These are phyloP conservation scores for Argynnis bischoffii DNA, from an alignment of 2,888 invertebrate genomes.

Conservation along the genomic window DNA sequence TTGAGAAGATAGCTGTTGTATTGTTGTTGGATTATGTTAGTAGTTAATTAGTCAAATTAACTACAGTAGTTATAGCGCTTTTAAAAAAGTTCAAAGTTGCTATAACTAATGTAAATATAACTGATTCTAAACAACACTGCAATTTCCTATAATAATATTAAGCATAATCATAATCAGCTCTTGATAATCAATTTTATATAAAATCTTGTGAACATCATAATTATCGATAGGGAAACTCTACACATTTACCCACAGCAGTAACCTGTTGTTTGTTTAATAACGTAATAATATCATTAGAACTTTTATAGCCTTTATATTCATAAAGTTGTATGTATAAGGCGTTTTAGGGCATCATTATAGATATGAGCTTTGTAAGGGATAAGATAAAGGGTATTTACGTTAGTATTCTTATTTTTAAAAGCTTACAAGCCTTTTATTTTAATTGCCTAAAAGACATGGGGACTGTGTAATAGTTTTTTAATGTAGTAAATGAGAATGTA, in stretches of 20 bases:
- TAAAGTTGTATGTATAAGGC: constrained; percentile 52
- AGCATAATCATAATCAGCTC: no score
- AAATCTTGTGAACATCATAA: constrained; percentile 31
- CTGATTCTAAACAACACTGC: no score
- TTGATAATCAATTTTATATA: constrained; percentile 7
- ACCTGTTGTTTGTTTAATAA: constrained; percentile 53
- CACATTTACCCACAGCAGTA: constrained; percentile 40
- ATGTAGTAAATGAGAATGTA: background rate
- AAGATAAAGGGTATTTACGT: constrained; percentile 61
- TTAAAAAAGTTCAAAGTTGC: no score
- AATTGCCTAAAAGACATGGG: constrained; percentile 54
- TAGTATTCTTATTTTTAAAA: constrained; percentile 51
- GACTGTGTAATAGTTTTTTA: constrained; percentile 10
- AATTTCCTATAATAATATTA: no score
- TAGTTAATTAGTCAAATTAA: no score
- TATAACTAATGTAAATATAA: no score
- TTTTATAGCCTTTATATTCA: constrained; percentile 55
- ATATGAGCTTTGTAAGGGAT: constrained; percentile 53
- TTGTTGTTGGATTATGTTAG: no score
- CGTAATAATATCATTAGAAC: constrained; percentile 53
- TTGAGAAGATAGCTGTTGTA: no score
- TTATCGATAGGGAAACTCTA: constrained; percentile 36
- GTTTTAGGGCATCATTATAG: constrained; percentile 57
- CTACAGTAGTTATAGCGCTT: no score
- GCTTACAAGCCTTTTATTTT: constrained; percentile 58